These are phyloP conservation scores for Drosophila yakuba DNA, from an alignment of 1,140 invertebrate genomes.

Conservation along the genomic window DNA sequence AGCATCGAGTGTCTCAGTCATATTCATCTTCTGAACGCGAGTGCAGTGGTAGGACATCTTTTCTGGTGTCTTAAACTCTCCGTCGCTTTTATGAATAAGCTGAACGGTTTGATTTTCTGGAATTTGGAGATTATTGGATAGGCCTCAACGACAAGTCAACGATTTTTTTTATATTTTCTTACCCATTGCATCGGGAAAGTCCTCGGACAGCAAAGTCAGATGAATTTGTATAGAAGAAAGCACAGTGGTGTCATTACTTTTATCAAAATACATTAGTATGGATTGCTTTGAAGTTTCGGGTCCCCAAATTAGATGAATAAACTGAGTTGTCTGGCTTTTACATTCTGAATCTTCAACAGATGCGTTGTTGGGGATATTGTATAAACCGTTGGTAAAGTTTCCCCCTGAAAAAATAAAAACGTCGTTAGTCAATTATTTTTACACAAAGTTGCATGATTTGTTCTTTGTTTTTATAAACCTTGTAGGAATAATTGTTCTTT, in stretches of 20 bases:
- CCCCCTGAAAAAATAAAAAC: slow-evolving; percentile 48
- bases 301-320: slow-evolving; percentile 72
- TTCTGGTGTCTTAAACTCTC: slow-evolving; percentile 86
- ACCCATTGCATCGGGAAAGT: slow-evolving; percentile 78
- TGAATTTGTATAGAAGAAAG: slow-evolving; percentile 52
- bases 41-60: slow-evolving; percentile 89
- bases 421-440: no score
- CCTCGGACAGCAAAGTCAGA: slow-evolving; percentile 42
- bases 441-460: no score
- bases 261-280: slow-evolving; percentile 59
- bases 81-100: slow-evolving; percentile 83
- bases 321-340: slow-evolving; percentile 47
- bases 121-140: slow-evolving; percentile 18
- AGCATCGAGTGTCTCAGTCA: slow-evolving; percentile 83
- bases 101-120: slow-evolving; percentile 85
- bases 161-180: neutral
- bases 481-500: no score
- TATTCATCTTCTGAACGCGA: slow-evolving; percentile 86
- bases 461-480: no score
- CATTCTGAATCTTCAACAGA: slow-evolving; percentile 59
- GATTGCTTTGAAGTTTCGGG: slow-evolving; percentile 44
- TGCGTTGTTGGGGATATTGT: slow-evolving; percentile 69
- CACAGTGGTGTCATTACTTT: slow-evolving; percentile 50
- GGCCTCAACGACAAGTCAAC: neutral
- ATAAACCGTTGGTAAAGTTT: slow-evolving; percentile 52